Conservation (phyloP, 2,113 vertebrate genomes). For the Sander lucioperca region DNA sequence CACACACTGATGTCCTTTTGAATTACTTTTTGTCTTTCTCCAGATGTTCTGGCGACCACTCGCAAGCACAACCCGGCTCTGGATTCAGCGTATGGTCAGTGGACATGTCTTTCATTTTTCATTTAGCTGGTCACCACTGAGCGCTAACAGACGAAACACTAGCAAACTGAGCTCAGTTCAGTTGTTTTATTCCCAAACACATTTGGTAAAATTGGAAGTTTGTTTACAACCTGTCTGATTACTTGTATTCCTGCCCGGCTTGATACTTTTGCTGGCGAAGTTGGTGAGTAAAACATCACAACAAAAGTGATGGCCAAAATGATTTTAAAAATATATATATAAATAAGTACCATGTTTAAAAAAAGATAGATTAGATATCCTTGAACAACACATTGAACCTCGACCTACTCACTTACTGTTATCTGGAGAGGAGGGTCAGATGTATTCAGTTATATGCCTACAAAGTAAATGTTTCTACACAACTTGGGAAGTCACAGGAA, state of each 20-base stretch:
- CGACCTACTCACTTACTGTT: neutral
- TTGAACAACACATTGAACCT: neutral
- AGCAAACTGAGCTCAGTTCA: neutral
- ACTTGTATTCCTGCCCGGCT: neutral
- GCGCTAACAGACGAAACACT: neutral
- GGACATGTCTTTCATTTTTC: constrained; percentile 9
- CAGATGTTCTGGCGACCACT: constrained; percentile 86
- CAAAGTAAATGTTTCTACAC: constrained; percentile 34
- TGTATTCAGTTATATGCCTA: neutral
- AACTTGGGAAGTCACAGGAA: constrained; percentile 21
- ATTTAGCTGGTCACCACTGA: neutral
- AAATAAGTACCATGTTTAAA: no score
- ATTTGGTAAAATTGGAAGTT: neutral
- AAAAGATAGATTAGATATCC: no score
- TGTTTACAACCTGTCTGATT: neutral
- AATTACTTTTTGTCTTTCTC: constrained; percentile 35
- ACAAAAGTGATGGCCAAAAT: no score
- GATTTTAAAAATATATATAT: no score
- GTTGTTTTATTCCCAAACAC: neutral
- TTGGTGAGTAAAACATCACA: neutral
- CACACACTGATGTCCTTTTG: neutral
- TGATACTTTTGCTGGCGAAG: no score
- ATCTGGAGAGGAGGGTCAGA: neutral
- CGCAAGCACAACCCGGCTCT: constrained; percentile 82
- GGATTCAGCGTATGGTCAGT: constrained; percentile 87